Base-by-base conservation (phyloP, 2,113 vertebrate genomes). In the Saccopteryx bilineata region DNA sequence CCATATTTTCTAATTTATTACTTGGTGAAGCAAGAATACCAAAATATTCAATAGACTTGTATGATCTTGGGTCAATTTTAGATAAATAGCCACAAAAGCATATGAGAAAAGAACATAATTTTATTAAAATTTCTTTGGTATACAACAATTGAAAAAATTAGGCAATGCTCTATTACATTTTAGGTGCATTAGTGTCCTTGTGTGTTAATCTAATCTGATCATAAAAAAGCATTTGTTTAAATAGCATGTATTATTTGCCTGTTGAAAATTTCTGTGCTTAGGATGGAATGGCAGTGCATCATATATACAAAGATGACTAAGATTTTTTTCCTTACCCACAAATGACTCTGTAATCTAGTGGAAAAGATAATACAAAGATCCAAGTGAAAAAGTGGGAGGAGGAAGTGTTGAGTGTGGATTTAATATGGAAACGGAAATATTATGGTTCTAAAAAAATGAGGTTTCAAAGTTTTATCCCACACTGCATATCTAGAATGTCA, bases 401-500 rank as follows among this genome's bases (percentile, higher is more conserved):
- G 5, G 52, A 79, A 61, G 50, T 68, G 11, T 56, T 75, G 21
- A 83, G 5, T 82, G 71, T 79, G 24, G 5, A 31, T 23, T 84
- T 68, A 78, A 21, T 72, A 31, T 63, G 9, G 61, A 94, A 96
- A 18, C 21, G 10, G 56, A 96, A 82, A 83, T 74, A 87, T 23
- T 50, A 23, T 71, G 28, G 12, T 69, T 94, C 61, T 72, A 56
- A 91, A 96, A 94, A 46, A 24, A 74, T 11, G 15, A 90, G 69
- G 7, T 87, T 82, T 85, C 75, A 93, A 88, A 90, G 91, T 65
- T 69, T 31, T 76, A 5, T 76, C 60, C n/a, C 26, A 87, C 6
- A 26, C 14, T 78, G 21, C 5, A 8, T 10, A 91, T 17, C 26
- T 74, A 82, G 46, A 76, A 76, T 54, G 72, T 23, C 24, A 88